Base-by-base conservation (phyloP, 1,140 invertebrate genomes). In the Apis cerana region DNA sequence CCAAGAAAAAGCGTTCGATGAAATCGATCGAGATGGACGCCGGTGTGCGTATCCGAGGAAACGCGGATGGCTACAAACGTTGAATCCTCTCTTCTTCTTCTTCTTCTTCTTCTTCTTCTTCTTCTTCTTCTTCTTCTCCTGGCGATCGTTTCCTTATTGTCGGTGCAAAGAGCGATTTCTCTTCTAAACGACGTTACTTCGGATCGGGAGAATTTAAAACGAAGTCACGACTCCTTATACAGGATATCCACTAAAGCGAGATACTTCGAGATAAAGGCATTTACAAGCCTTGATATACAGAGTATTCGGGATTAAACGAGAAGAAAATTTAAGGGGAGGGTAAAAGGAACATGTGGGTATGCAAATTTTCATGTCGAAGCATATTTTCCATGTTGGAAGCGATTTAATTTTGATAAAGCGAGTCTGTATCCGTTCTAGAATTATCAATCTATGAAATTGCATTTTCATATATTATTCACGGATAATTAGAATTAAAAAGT, bases 151-250 rank as follows among this genome's bases (percentile, higher is more conserved):
- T 86, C 85, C 89, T 91, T 90, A 91, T 90, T 91, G 89, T 91
- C 89, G 80, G 85, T 86, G 83, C 86, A 90, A 90, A 90, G 85
- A 83, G 88, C 87, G 89, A 91, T 91, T 91, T 90, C 86, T 91
- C 89, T 88, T 83, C 84, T 86, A 68, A 92, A 91, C 90, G 89
- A 91, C 89, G 88, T 91, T 91, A 91, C 84, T 62, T 78, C 82
- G 90, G 71, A 83, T 83, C 82, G 65, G 62, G 82, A 88, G 88
- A 92, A 92, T 91, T 92, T 89, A 82, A 92, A 92, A 90, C 90
- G 77, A 89, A 92, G 90, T 91, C 90, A 90, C 90, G 90, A 90
- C 89, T 88, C 83, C 78, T 81, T 79, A 81, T 89, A 88, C 84
- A 90, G 88, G 75, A 90, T 87, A 86, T 86, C 84, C 75, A 82